Evolutionary conservation across 2,888 invertebrate genomes (phyloP), one percentile per base, ranked within the genome.

Genomic region (Parnassius apollo): DNA sequence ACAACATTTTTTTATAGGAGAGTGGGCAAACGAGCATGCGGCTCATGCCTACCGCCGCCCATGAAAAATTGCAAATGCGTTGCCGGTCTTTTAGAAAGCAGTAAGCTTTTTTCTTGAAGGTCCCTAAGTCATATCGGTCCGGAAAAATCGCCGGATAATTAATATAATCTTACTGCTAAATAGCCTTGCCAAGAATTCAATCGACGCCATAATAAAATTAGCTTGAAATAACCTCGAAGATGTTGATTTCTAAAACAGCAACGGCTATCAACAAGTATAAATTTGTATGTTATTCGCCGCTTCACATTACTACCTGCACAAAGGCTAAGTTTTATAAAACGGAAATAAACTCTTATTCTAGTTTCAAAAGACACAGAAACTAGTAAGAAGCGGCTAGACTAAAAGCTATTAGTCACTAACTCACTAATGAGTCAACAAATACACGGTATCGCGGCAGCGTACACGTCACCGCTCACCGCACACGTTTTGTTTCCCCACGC

Each of bases 351-450:
- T 18, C 9, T 49, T 4, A 1, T 12, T 53, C 8, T 9, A 25
- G 42, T 59, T 42, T 9, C 45, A 51, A 56, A 60, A 49, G 42
- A 49, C 48, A 12, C n/a, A 48, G 57, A 58, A 53, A 57, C 53
- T 53, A 49, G 42, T 58, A 22, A 48, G 25, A 25, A 52, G 35
- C 45, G 61, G 22, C 61, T 44, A 61, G 57, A 57, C 52, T 3
- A 42, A 48, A 13, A 42, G 53, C 53, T 25, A 57, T 62, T 57
- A 63, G 42, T 58, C 58, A 63, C 25, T 45, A 50, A 50, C 59
- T 58, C 58, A 63, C 25, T 45, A 50, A 50, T 63, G 62, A 63
- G 44, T 63, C 62, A 62, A 44, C 62, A 62, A 44, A 44, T 8
- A 12, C 58, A 22, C 35, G 62, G 13, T 55, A 55, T 50, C 59